These are phyloP conservation scores for Eupithecia pulchellata DNA, from an alignment of 2,888 invertebrate genomes.

Conservation along the genomic window DNA sequence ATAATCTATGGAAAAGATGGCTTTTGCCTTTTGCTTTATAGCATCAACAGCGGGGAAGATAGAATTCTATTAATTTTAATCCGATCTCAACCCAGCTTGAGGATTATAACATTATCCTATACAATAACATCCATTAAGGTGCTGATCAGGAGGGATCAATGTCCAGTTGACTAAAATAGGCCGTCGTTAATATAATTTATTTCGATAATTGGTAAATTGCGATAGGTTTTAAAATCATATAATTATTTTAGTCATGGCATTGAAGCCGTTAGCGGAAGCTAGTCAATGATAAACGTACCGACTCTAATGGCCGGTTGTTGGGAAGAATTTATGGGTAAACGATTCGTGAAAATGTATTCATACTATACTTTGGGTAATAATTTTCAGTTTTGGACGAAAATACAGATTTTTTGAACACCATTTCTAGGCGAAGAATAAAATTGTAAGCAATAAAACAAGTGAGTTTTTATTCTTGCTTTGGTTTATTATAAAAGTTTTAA, in stretches of 20 bases:
- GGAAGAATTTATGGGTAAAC: slow-evolving; percentile 41
- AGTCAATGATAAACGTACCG: slow-evolving; percentile 43
- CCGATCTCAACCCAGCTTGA: background rate
- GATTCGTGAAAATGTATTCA: slow-evolving; percentile 37
- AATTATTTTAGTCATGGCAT: background rate
- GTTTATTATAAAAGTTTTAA: background rate
- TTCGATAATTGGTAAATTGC: background rate
- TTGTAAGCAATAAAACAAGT: background rate
- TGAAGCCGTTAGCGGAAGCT: background rate
- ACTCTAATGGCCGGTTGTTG: slow-evolving; percentile 42
- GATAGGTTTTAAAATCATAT: background rate
- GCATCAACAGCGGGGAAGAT: background rate
- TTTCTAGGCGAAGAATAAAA: background rate
- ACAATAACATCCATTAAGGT: background rate
- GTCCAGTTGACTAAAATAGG: background rate
- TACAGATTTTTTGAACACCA: slow-evolving; percentile 21
- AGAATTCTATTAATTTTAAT: background rate
- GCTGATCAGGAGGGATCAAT: background rate
- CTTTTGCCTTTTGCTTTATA: background rate
- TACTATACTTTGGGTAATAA: slow-evolving; percentile 22
- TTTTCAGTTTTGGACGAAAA: slow-evolving; percentile 23
- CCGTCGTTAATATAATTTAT: background rate
- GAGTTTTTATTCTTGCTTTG: background rate
- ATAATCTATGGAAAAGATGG: background rate
- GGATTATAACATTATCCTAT: background rate